Base-by-base conservation (phyloP, 2,888 invertebrate species). In the Lepidocyrtinus sp. region DNA sequence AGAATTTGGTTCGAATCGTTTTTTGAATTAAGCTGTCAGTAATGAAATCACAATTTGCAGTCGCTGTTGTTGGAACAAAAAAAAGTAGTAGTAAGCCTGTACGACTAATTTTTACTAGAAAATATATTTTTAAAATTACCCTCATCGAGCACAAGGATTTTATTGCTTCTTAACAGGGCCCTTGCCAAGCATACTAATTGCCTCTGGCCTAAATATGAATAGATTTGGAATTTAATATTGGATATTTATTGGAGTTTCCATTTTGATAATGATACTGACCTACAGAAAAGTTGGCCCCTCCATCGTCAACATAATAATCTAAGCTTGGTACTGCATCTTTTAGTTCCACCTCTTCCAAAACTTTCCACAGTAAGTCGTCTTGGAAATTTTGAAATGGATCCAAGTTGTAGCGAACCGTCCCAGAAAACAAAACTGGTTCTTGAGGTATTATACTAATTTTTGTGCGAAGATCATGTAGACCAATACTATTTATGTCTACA, bases 391-490 rank as follows among this genome's bases (percentile, higher is more conserved):
- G 92, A 88, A 97, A 96, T 0, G 97, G 97, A 90, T 97, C 97
- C 78, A 97, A 90, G 90, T 97, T 97, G 87, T 94, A 93, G 1
- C 97, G 91, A 90, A 97, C 91, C 1, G 95, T 94, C 62, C 96
- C 97, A 0, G 95, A 94, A 89, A 97, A 96, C 22, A 97, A 89
- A 24, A 96, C 93, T 0, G 96, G 96, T 87, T 82, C 82, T 90
- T 97, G 97, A 0, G 97, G 97, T 87, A 98, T 97, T 81, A 98
- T 97, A 0, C 97, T 94, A 76, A 98, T 94, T 87, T 93, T 93
- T 73, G 91, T 92, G 65, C 97, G 90, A 25, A 98, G 89, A 87
- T 95, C 94, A 88, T 93, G 90, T 24, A 91, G 76, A 0, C 78
- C 78, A 25, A 81, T 46, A 55, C 75, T 73, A 26, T 75, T 64